phyloP scores from a whole-genome alignment of 1,140 invertebrate genomes.

The Aphelenchoides avenae region DNA sequence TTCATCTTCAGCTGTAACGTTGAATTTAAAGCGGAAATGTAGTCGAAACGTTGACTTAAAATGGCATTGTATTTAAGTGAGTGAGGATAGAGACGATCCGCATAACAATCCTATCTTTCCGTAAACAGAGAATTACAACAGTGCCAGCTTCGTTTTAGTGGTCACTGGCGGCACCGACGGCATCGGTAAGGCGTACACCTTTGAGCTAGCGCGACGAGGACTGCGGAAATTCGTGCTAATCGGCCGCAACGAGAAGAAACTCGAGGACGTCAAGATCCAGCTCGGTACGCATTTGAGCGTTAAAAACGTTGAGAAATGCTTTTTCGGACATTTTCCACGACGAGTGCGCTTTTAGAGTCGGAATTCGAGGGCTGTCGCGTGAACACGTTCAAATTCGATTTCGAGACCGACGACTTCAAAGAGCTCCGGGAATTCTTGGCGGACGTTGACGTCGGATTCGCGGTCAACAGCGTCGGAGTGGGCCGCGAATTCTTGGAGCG shows the following conservation, averaged over 20 bases:
- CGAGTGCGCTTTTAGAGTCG: conserved; percentile 41
- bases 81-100: background rate
- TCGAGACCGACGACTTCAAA: conserved; percentile 40
- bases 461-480: conserved; percentile 58
- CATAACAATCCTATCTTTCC: background rate
- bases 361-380: conserved; percentile 32
- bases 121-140: background rate
- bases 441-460: conserved; percentile 51
- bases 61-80: background rate
- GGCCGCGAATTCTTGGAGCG: conserved; percentile 51
- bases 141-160: conserved; percentile 34
- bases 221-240: conserved; percentile 43
- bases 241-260: conserved; percentile 38
- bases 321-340: too few relatives aligned
- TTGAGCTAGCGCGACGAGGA: conserved; percentile 42
- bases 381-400: conserved; percentile 50
- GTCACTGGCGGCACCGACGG: conserved; percentile 47
- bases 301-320: background rate
- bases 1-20: too few relatives aligned
- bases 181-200: conserved; percentile 45
- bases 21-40: too few relatives aligned
- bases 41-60: too few relatives aligned
- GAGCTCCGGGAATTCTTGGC: conserved; percentile 33
- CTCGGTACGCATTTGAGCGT: conserved; percentile 31
- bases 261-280: conserved; percentile 41